Base-by-base conservation (phyloP, 2,888 invertebrate species). In the Spodoptera littoralis region DNA sequence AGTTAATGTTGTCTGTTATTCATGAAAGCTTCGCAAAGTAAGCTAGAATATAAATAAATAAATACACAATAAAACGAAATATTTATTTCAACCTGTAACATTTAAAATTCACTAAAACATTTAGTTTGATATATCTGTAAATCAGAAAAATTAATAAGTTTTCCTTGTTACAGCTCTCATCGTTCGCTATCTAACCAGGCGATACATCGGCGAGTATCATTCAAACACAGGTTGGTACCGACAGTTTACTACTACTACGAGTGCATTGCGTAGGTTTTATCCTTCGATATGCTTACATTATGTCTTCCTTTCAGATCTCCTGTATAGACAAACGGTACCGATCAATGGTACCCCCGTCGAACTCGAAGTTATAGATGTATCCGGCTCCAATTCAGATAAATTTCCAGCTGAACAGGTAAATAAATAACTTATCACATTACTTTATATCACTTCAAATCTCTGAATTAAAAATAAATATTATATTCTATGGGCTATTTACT, bases 201-300 rank as follows among this genome's bases (percentile, higher is more conserved):
- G 97, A 82, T 97, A 96, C 89, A 97, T 97, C 69, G 97, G 97
- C 67, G 97, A 97, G 95, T 97, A 97, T 90, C 96, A 97, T 84
- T 97, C 97, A 81, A 97, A 97, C 84, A 97, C 97, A 94, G 97
- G 97, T 97, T 88, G 94, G 94, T 77, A 50, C 36, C 36, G 6
- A 43, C 24, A 43, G 50, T 50, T 13, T 22, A 27, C 6, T 13
- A 50, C 27, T 3, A 64, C 50, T 46, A 11, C 18, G 27, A 56
- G 18, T 60, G 48, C 48, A 30, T 48, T 49, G 46, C 9, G 46
- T 58, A 55, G 24, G 24, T 47, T 44, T n/a, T 45, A 48, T 57
- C n/a, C 45, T 52, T 55, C 64, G 65, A 45, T 61, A 41, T 66
- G 46, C 79, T 78, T 27, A 78, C 48, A 55, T 74, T 49, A 70